Conservation (phyloP, 2,888 invertebrate genomes). For the Didymodactylos carnosus region DNA sequence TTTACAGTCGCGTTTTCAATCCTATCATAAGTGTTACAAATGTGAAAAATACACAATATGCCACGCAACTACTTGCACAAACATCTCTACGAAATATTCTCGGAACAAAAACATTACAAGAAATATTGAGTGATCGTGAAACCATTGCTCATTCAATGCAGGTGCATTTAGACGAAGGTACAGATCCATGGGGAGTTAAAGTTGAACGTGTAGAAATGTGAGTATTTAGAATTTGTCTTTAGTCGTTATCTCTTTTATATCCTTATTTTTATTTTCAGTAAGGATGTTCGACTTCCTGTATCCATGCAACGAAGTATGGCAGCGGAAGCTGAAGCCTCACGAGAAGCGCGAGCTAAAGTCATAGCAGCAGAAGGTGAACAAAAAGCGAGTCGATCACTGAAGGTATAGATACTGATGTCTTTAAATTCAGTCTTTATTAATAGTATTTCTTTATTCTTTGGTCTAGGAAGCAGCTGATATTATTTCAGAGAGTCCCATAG, state of each 20-base stretch:
- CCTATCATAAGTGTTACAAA: slow-evolving; percentile 25
- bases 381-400: slow-evolving; percentile 54
- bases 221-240: background rate
- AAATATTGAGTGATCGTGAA: slow-evolving; percentile 7
- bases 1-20: slow-evolving; percentile 28
- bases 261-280: background rate
- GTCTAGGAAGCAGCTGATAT: slow-evolving; percentile 70
- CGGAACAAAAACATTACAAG: slow-evolving; percentile 11
- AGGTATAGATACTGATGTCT: too few relatives aligned
- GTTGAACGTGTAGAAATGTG: slow-evolving; percentile 14
- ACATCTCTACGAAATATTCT: slow-evolving; percentile 29
- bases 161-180: background rate
- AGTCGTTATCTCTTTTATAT: background rate
- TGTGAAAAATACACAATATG: slow-evolving; percentile 26
- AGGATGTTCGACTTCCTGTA: slow-evolving; percentile 26
- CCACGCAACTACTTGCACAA: slow-evolving; percentile 27
- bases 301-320: slow-evolving; percentile 32
- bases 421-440: too few relatives aligned
- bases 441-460: too few relatives aligned
- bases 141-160: slow-evolving; percentile 1
- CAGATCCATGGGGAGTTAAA: slow-evolving; percentile 11
- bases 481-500: slow-evolving; percentile 59
- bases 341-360: slow-evolving; percentile 29
- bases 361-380: slow-evolving; percentile 24
- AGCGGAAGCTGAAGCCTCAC: slow-evolving; percentile 28